Conservation (phyloP, 2,797 vertebrate genomes). For the Pipistrellus kuhlii region DNA sequence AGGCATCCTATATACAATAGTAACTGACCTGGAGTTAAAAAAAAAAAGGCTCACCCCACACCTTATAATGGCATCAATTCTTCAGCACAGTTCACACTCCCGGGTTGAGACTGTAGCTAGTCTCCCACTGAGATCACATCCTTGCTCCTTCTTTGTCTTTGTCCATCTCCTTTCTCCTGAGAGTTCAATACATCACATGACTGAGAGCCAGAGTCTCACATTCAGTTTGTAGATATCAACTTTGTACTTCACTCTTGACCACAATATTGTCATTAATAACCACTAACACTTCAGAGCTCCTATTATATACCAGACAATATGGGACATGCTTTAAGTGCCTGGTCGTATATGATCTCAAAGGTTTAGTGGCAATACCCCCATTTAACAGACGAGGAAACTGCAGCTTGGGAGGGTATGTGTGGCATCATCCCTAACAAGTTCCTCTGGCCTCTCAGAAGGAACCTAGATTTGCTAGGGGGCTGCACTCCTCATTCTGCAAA, state of each 20-base stretch:
- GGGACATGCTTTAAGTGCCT: not conserved
- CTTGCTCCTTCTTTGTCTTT: not conserved
- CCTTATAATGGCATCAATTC: not conserved
- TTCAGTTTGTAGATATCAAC: not conserved
- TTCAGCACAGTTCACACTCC: not conserved
- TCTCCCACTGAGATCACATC: not conserved
- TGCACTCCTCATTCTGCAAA: not conserved
- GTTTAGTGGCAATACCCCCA: not conserved
- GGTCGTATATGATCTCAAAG: not conserved
- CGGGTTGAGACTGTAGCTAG: not conserved
- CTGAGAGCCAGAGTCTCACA: not conserved
- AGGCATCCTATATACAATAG: not conserved
- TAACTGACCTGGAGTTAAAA: not conserved
- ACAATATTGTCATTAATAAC: not conserved
- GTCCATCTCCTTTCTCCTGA: not conserved
- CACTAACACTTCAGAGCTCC: not conserved
- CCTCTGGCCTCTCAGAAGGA: not conserved
- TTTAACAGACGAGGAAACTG: not conserved
- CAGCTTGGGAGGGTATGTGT: not conserved
- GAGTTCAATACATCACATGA: not conserved
- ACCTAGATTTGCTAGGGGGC: not conserved
- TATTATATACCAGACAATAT: not conserved
- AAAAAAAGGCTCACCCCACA: not conserved
- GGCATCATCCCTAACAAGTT: not conserved
- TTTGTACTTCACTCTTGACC: not conserved